These are phyloP conservation scores for Caenorhabditis latens DNA, from an alignment of 1,140 invertebrate genomes.

Conservation along the genomic window DNA sequence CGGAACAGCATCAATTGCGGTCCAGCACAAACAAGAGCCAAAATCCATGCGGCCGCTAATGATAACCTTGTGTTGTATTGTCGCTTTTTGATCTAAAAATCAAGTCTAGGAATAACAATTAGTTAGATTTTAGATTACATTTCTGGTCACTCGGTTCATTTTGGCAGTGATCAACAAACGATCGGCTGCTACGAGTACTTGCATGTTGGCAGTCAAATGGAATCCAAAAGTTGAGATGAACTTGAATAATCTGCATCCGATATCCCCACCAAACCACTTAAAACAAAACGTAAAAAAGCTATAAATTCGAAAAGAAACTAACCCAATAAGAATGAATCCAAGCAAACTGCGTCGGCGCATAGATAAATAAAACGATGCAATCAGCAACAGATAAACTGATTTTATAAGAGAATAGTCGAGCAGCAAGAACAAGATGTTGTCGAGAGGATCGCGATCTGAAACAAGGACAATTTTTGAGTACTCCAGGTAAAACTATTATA, in stretches of 20 bases:
- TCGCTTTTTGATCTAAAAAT: constrained; percentile 21
- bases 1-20: constrained; percentile 62
- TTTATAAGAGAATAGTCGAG: constrained; percentile 59
- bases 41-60: constrained; percentile 53
- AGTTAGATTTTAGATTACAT: not conserved
- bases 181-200: constrained; percentile 63
- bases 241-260: constrained; percentile 56
- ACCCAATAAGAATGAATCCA: constrained; percentile 63
- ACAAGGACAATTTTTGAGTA: not conserved
- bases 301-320: not conserved
- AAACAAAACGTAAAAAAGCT: not conserved
- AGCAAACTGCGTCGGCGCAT: constrained; percentile 60
- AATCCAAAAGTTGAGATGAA: constrained; percentile 63
- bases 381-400: constrained; percentile 60
- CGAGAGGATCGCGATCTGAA: constrained; percentile 40
- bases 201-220: constrained; percentile 63
- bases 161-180: constrained; percentile 59
- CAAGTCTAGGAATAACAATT: not conserved
- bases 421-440: constrained; percentile 55
- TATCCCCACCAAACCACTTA: constrained; percentile 62
- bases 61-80: constrained; percentile 59
- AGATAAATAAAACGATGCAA: constrained; percentile 61
- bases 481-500: not conserved
- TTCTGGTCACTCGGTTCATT: constrained; percentile 54
- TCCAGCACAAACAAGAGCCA: constrained; percentile 55